phyloP scores from a whole-genome alignment of 1,140 invertebrate species.

The Scylla paramamosain region DNA sequence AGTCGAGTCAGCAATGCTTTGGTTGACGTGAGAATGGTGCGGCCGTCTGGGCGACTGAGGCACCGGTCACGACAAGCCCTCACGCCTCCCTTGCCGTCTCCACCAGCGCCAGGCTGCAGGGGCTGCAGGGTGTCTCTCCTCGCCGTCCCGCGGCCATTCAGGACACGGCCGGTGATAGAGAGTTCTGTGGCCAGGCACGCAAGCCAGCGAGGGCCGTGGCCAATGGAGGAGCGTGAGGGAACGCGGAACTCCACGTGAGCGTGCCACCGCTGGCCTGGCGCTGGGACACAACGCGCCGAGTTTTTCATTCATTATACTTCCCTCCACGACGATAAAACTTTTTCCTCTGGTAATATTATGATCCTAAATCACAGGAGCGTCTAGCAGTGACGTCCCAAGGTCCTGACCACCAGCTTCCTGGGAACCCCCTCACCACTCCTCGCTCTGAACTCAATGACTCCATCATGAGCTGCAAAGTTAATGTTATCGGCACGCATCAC shows the following conservation, averaged over 20 bases:
- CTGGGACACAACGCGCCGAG: not conserved
- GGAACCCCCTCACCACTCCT: not conserved
- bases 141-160: too few relatives aligned
- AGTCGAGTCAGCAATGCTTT: not conserved
- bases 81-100: too few relatives aligned
- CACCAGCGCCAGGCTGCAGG: too few relatives aligned
- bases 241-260: not conserved
- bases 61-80: not conserved
- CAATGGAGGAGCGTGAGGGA: not conserved
- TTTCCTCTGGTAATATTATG: not conserved
- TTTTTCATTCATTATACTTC: slow-evolving; percentile 15
- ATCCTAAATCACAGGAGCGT: not conserved
- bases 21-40: not conserved
- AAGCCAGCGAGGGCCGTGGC: not conserved
- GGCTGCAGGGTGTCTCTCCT: too few relatives aligned
- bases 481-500: not conserved
- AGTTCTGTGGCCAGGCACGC: not conserved
- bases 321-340: not conserved
- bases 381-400: not conserved
- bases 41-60: not conserved
- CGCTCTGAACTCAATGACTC: too few relatives aligned
- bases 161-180: not conserved
- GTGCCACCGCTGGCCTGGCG: not conserved
- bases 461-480: too few relatives aligned
- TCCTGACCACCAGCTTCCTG: not conserved